Percentiles rank a stretch among this genome's conserved stretches.
Conservation (phyloP, 1,140 invertebrate species). For the Sinella curviseta region DNA sequence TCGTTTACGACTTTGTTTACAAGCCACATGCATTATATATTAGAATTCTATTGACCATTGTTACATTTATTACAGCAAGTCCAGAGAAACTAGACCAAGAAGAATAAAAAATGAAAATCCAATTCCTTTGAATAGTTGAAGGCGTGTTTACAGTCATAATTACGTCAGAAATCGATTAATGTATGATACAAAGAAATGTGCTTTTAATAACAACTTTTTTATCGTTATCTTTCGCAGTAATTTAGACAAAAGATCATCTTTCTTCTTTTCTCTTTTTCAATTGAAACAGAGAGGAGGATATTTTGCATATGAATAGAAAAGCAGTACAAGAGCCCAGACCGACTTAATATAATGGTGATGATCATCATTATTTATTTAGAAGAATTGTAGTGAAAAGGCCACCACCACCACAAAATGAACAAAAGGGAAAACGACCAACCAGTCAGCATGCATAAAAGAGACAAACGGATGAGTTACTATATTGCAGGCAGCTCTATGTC, state of each 20-base stretch:
- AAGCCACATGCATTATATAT: too few relatives aligned
- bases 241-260: neutral
- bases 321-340: too few relatives aligned
- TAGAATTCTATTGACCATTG: too few relatives aligned
- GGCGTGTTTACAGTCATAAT: slow-evolving; percentile 47
- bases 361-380: slow-evolving; percentile 10
- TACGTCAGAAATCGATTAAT: slow-evolving; percentile 50
- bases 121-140: slow-evolving; percentile 41
- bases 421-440: slow-evolving; percentile 2
- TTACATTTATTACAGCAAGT: too few relatives aligned
- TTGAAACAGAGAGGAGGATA: slow-evolving; percentile 5
- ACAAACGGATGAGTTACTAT: too few relatives aligned
- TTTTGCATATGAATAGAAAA: slow-evolving; percentile 47
- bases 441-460: neutral
- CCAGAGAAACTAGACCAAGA: too few relatives aligned
- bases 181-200: slow-evolving; percentile 37
- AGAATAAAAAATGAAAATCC: neutral
- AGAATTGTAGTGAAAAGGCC: neutral
- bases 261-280: neutral
- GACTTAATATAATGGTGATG: neutral
- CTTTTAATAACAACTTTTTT: slow-evolving; percentile 44
- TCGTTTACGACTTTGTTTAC: too few relatives aligned
- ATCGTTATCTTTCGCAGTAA: slow-evolving; percentile 11
- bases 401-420: slow-evolving; percentile 5
- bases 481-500: neutral